Conservation (phyloP, 2,797 vertebrate species). For the Girardinus metallicus region DNA sequence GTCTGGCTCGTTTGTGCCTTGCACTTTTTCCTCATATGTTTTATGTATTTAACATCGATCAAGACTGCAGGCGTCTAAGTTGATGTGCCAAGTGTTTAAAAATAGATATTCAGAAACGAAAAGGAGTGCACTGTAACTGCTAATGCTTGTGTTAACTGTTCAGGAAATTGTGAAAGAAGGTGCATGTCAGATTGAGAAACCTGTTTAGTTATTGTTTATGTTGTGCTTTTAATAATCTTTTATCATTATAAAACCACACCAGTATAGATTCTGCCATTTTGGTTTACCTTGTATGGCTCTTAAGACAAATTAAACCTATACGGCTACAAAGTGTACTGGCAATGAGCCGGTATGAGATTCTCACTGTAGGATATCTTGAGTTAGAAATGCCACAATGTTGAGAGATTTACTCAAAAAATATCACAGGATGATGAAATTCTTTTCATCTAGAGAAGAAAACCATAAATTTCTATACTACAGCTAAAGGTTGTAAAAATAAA, state of each 20-base stretch:
- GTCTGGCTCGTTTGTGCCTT: conserved; percentile 1
- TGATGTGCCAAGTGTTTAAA: conserved; percentile 5
- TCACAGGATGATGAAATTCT: background rate
- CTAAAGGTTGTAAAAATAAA: background rate
- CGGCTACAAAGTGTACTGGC: background rate
- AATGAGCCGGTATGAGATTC: background rate
- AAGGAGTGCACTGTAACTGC: conserved; percentile 14
- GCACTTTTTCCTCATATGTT: background rate
- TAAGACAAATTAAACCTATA: background rate
- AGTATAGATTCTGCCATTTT: conserved; percentile 8
- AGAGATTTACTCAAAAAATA: background rate
- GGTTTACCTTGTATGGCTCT: conserved; percentile 4
- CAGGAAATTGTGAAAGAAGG: conserved; percentile 58
- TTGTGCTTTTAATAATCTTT: conserved; percentile 6
- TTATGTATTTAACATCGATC: background rate
- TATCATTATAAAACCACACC: background rate
- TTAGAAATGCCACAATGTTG: background rate
- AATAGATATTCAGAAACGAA: conserved; percentile 11
- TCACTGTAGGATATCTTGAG: background rate
- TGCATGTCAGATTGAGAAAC: conserved; percentile 33
- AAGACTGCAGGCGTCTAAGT: background rate
- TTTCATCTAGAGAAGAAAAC: background rate
- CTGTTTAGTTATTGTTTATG: conserved; percentile 12
- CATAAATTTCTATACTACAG: background rate
- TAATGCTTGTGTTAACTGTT: conserved; percentile 38